Percentiles rank a stretch among this genome's conserved stretches.
Evolutionary conservation across 2,113 vertebrate species (phyloP).

Genomic region (Sturnus vulgaris): DNA sequence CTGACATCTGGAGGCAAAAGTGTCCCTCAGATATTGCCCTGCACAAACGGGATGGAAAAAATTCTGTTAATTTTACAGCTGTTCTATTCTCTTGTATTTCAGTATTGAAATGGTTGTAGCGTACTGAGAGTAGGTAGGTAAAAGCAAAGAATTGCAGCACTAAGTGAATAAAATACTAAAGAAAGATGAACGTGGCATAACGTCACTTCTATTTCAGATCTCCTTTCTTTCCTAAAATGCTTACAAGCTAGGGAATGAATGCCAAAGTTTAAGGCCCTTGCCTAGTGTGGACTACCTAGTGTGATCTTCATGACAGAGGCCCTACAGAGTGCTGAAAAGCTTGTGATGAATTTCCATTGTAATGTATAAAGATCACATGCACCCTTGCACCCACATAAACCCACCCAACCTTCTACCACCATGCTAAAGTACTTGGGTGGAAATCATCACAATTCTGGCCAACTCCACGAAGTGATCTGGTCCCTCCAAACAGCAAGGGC

Average conservation of each 20-base stretch:
- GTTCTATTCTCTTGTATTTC: not conserved
- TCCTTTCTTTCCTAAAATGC: not conserved
- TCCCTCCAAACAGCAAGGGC: not conserved
- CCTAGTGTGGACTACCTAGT: not conserved
- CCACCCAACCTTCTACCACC: not conserved
- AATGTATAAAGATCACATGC: accelerated
- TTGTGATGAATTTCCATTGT: not conserved
- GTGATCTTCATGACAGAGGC: not conserved
- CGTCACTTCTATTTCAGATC: not conserved
- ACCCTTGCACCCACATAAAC: not conserved
- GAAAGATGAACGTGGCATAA: not conserved
- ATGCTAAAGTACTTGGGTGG: not conserved
- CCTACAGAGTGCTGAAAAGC: not conserved
- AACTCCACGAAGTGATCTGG: not conserved
- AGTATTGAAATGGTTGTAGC: not conserved
- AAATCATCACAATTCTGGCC: not conserved
- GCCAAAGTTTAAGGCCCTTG: not conserved
- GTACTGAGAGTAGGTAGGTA: not conserved
- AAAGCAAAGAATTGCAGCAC: not conserved
- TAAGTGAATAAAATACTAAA: not conserved
- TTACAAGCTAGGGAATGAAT: not conserved
- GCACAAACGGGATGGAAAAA: not conserved
- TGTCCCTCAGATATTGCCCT: not conserved
- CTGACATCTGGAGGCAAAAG: not conserved
- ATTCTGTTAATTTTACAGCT: not conserved